Evolutionary conservation across 2,888 invertebrate species (phyloP).

Genomic region (Bombylius major): DNA sequence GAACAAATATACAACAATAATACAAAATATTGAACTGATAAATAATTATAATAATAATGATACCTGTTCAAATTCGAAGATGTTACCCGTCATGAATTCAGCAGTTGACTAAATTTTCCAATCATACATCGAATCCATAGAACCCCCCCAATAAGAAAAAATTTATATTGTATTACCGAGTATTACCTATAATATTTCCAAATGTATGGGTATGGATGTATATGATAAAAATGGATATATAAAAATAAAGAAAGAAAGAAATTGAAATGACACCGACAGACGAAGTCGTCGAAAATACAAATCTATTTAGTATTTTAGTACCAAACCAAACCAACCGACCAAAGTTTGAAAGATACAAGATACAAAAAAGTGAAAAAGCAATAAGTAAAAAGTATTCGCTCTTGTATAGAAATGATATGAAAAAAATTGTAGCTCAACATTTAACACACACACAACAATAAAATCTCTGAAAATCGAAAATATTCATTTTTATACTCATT

Average conservation of each 20-base stretch:
- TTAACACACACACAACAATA: not conserved
- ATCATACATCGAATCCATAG: constrained; percentile 34
- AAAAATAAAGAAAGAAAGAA: not conserved
- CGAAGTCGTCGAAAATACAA: not conserved
- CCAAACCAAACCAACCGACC: too few species aligned
- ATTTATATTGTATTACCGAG: constrained; percentile 10
- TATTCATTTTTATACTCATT: not conserved
- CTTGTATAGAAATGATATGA: not conserved
- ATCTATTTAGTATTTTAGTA: too few species aligned
- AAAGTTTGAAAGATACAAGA: too few species aligned
- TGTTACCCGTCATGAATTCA: constrained; percentile 38
- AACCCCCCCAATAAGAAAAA: constrained; percentile 24
- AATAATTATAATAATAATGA: not conserved
- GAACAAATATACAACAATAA: not conserved
- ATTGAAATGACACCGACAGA: not conserved
- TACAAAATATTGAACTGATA: not conserved
- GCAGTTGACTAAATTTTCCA: constrained; percentile 37
- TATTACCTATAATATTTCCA: too few species aligned
- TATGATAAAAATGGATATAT: not conserved
- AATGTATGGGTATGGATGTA: not conserved
- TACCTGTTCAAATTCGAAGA: constrained; percentile 17
- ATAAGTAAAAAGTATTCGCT: not conserved
- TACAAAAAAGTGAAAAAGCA: not conserved
- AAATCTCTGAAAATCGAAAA: not conserved
- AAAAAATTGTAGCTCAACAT: too few species aligned